These are phyloP conservation scores for Agrochola macilenta DNA, from an alignment of 2,888 invertebrate species.

Conservation along the genomic window DNA sequence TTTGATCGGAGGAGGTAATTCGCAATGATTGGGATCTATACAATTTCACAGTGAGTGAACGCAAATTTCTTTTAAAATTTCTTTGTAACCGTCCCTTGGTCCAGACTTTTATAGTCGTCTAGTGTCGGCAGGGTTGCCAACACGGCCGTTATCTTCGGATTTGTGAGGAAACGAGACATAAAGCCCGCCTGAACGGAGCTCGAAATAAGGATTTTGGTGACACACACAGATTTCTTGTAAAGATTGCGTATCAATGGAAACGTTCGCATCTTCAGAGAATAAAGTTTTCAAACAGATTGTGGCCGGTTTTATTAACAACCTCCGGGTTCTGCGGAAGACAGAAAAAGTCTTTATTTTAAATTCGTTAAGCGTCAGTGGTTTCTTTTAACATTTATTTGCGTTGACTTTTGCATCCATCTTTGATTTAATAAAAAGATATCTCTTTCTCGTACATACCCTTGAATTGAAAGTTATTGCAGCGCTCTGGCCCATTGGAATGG, in stretches of 20 bases:
- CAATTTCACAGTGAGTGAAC: slow-evolving; percentile 77
- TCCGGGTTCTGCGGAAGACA: slow-evolving; percentile 9
- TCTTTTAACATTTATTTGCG: slow-evolving; percentile 29
- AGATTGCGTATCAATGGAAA: slow-evolving; percentile 74
- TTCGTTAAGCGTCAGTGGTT: slow-evolving; percentile 10
- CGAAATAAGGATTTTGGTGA: slow-evolving; percentile 76
- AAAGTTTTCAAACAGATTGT: slow-evolving; percentile 54
- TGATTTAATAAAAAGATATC: slow-evolving; percentile 27
- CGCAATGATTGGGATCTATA: slow-evolving; percentile 73
- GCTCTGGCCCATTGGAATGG: background rate
- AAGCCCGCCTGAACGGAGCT: slow-evolving; percentile 78
- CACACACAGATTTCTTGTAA: slow-evolving; percentile 72
- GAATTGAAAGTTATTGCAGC: slow-evolving; percentile 2
- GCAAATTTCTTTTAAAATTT: slow-evolving; percentile 72
- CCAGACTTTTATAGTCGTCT: slow-evolving; percentile 72
- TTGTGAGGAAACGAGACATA: slow-evolving; percentile 82
- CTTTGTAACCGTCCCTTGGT: slow-evolving; percentile 72
- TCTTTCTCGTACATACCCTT: background rate
- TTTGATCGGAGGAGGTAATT: slow-evolving; percentile 67
- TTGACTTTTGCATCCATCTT: slow-evolving; percentile 24
- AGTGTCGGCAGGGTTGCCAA: slow-evolving; percentile 69
- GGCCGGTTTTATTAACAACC: slow-evolving; percentile 46
- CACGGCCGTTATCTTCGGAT: slow-evolving; percentile 79
- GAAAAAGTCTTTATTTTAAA: slow-evolving; percentile 49
- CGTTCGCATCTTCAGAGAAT: slow-evolving; percentile 59